phyloP scores from a whole-genome alignment of 37 sponge, comb jelly and placozoan genomes.

The Bolinopsis microptera region DNA sequence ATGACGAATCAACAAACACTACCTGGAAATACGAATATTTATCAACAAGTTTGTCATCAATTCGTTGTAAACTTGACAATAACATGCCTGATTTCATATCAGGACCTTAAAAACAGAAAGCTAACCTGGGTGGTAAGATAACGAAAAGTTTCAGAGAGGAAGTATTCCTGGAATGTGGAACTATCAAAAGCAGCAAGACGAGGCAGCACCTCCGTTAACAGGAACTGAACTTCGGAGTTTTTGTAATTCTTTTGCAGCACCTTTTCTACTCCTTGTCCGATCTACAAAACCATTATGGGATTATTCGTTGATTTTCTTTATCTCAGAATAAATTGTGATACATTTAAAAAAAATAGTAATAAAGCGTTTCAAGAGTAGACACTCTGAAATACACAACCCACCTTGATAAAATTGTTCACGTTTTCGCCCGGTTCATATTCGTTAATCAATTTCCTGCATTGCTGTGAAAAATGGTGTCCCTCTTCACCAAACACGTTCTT shows the following conservation, averaged over 20 bases:
- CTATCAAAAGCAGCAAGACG: slow-evolving; percentile 83
- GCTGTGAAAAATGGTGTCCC: slow-evolving; percentile 50
- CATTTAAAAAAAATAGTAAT: too few species aligned
- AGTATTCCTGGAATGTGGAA: slow-evolving; percentile 63
- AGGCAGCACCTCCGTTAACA: slow-evolving; percentile 71
- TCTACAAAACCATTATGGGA: neutral
- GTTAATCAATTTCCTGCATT: neutral
- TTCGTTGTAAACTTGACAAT: too few species aligned
- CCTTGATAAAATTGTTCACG: neutral
- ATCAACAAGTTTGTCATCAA: too few species aligned
- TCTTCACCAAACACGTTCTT: slow-evolving; percentile 54
- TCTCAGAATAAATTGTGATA: too few species aligned
- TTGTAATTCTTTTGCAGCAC: slow-evolving; percentile 19
- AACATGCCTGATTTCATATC: too few species aligned
- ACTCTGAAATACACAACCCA: too few species aligned
- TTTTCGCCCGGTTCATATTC: neutral
- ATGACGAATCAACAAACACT: too few species aligned
- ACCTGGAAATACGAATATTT: too few species aligned
- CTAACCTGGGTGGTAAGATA: slow-evolving; percentile 66
- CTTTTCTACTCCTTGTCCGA: neutral
- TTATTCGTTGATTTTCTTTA: too few species aligned
- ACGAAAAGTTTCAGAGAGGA: slow-evolving; percentile 65
- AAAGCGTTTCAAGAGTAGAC: too few species aligned
- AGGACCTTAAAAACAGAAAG: too few species aligned
- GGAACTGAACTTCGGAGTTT: slow-evolving; percentile 32